These are phyloP conservation scores for Patella depressa DNA, from an alignment of 2,888 invertebrate genomes.

Conservation along the genomic window DNA sequence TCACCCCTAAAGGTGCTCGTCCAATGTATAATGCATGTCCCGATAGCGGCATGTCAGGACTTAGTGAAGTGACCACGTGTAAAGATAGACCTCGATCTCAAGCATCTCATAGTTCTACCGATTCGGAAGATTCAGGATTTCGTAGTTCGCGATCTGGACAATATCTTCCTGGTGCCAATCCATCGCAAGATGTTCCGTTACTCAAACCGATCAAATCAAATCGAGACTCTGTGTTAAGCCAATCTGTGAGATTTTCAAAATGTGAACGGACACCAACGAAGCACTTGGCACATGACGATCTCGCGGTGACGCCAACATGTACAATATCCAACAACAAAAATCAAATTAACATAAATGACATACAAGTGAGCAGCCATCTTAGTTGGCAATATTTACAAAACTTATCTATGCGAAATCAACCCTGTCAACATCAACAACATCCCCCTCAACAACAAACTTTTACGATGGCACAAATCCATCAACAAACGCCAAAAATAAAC, in stretches of 20 bases:
- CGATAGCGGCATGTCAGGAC: conserved; percentile 52
- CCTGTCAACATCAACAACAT: conserved; percentile 21
- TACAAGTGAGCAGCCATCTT: conserved; percentile 30
- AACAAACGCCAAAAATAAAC: neutral
- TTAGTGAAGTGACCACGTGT: conserved; percentile 45
- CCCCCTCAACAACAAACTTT: conserved; percentile 24
- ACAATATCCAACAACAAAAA: neutral
- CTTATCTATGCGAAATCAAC: conserved; percentile 13
- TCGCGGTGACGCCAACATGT: neutral
- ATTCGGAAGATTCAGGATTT: conserved; percentile 65
- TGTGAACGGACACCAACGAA: neutral
- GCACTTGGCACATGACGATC: neutral
- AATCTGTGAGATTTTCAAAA: conserved; percentile 4
- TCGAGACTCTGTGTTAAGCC: neutral
- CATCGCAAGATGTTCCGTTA: conserved; percentile 48
- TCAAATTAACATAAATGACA: conserved; percentile 25
- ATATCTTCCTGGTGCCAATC: conserved; percentile 29
- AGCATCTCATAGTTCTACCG: conserved; percentile 53
- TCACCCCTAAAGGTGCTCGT: conserved; percentile 3
- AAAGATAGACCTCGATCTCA: conserved; percentile 59
- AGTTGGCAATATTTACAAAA: conserved; percentile 42
- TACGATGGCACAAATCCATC: conserved; percentile 30
- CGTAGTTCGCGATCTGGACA: conserved; percentile 60
- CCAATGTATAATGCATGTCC: conserved; percentile 49
- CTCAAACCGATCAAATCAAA: conserved; percentile 50